Percentiles rank a stretch among this genome's conserved stretches.
Evolutionary conservation across 2,888 invertebrate genomes (phyloP).

Genomic region (Argyresthia goedartella): DNA sequence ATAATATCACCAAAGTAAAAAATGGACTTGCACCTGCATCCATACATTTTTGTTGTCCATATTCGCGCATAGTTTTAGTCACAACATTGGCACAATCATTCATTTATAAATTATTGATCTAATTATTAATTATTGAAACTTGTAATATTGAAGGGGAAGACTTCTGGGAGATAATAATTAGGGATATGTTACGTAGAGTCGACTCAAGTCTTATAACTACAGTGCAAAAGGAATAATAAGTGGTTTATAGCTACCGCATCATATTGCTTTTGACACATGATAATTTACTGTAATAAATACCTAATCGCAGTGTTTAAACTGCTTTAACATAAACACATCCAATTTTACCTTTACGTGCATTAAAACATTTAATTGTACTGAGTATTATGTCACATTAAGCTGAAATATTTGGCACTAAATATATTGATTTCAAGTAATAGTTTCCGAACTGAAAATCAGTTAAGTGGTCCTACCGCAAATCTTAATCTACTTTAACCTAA

Average conservation of each 20-base stretch:
- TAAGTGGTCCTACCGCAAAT: constrained; percentile 51
- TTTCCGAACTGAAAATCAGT: constrained; percentile 18
- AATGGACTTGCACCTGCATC: neutral
- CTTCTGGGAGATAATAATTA: constrained; percentile 36
- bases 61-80: constrained; percentile 34
- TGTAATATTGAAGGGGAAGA: constrained; percentile 60
- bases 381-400: neutral
- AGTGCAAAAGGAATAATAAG: constrained; percentile 58
- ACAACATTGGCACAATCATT: constrained; percentile 63
- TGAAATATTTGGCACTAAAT: constrained; percentile 42
- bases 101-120: constrained; percentile 19
- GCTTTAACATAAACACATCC: no score
- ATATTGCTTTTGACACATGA: constrained; percentile 18
- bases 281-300: neutral
- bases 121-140: constrained; percentile 36
- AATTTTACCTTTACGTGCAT: no score
- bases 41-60: constrained; percentile 20
- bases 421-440: neutral
- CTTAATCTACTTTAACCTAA: constrained; percentile 50
- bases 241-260: constrained; percentile 33
- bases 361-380: neutral
- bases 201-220: constrained; percentile 48
- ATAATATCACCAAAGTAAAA: constrained; percentile 31
- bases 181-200: constrained; percentile 55
- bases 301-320: constrained; percentile 3